Evolutionary conservation across 1,140 invertebrate genomes (phyloP), one percentile per base, ranked within the genome.

Genomic region (Scaptomyza hsui): DNA sequence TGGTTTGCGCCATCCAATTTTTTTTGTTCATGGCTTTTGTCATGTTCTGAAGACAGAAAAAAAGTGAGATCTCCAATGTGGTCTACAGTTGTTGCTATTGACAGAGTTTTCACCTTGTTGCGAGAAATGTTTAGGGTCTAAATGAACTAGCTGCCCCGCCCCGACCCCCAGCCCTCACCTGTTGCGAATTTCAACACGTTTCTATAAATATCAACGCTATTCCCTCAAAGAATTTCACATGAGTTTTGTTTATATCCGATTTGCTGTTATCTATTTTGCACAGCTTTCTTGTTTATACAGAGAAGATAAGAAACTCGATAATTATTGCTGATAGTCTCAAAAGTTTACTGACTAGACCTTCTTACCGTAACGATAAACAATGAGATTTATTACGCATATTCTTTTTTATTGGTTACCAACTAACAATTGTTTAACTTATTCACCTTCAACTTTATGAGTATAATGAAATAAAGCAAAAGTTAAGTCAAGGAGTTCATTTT

Each of bases 41-140:
- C 80, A 85, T 81, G 80, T 85, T 85, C 80, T 85, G 77, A 63
- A 24, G 19, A 13, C 18, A 57, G 52, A 67, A 67, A 78, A 81
- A 82, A 86, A 85, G 81, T 85, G 77, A 85, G 80, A 85, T 86
- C 68, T 86, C 57, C 52, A 60, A 64, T 35, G 64, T 73, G 71
- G 79, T 62, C 75, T 59, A 29, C 21, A 57, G 39, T 26, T 47
- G 45, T 57, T 52, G 59, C 42, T 55, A 69, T 60, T 57, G 57
- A 42, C 52, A 52, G 42, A 65, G 53, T 72, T 72, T 72, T 72
- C 69, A 67, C 69, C 69, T 72, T 48, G 59, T 64, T 57, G 32
- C 47, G 29, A 52, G 39, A 48, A 61, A 4, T 16, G 41, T 10
- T 57, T 59, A 15, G 47, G 19, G 15, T 29, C 13, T 7, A 29